Base-by-base conservation (phyloP, 2,888 invertebrate genomes). In the Helleia helle region DNA sequence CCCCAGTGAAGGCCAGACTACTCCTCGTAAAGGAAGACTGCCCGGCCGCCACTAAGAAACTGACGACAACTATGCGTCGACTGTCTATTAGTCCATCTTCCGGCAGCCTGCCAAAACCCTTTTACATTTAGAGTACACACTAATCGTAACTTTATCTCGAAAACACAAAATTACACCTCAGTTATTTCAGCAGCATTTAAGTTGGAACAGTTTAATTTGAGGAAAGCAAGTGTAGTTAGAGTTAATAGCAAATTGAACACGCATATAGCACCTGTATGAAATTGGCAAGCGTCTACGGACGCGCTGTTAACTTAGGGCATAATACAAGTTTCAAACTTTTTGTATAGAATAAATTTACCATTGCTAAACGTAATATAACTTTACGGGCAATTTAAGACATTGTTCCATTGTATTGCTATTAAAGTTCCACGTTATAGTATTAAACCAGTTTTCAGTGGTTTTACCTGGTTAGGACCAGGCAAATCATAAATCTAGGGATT, bases 221-320 rank as follows among this genome's bases (percentile, higher is more conserved):
- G 54, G 54, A 54, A 60, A 59, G 15, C 24, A 12, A 31, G 39
- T n/a, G 24, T 38, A 22, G 25, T 40, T 13, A 28, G 37, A 38
- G n/a, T 43, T 11, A 45, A 36, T 11, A 29, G n/a, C 22, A 15
- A 38, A 38, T 26, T 38, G 40, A 15, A 8, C 36, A 6, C 27
- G 12, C 26, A 26, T 26, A 25, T 36, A 36, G 25, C 25, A 36
- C 13, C 14, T 15, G 36, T 24, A 36, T 26, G 14, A 25, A 36
- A 26, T 26, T 36, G 36, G 36, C 36, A 14, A 24, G 27, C 27
- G 2, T 9, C 6, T 27, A 27, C 5, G 25, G 18, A 24, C 36
- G 9, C 14, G 24, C 24, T 36, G 36, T 36, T 36, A 24, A 36
- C 36, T 25, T 36, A n/a, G 27, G 8, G 9, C 14, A 24, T 36